A percentile compares a stretch with the other conserved stretches of the same genome.
These are phyloP conservation scores for Zhuqinia jingwanae DNA, from an alignment of 2,888 invertebrate genomes.

Conservation along the genomic window DNA sequence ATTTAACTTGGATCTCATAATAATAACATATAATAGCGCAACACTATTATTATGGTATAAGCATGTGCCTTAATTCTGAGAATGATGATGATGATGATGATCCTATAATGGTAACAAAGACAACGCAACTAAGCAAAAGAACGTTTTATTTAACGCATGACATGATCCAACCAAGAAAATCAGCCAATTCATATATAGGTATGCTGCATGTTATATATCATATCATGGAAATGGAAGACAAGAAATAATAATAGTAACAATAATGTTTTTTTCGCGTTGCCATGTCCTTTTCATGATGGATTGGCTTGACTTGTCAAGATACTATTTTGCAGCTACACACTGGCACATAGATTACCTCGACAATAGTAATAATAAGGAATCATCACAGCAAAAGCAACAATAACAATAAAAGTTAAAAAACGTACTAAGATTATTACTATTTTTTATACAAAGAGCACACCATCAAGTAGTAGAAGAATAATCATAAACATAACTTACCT, in stretches of 20 bases:
- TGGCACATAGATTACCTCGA: slow-evolving; percentile 58
- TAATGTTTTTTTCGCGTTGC: not conserved
- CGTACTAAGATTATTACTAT: too few relatives aligned
- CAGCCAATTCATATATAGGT: not conserved
- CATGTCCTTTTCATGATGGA: not conserved
- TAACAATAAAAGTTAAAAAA: slow-evolving; percentile 5
- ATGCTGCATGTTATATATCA: not conserved
- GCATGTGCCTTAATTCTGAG: too few relatives aligned
- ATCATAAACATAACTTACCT: too few relatives aligned
- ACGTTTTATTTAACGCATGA: not conserved
- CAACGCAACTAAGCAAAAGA: not conserved
- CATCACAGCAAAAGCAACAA: not conserved
- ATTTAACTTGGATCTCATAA: too few relatives aligned
- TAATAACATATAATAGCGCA: too few relatives aligned
- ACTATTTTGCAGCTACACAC: not conserved
- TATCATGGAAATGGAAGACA: not conserved
- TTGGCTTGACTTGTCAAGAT: slow-evolving; percentile 6
- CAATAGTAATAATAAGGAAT: slow-evolving; percentile 9
- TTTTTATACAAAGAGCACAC: too few relatives aligned
- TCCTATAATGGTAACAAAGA: not conserved
- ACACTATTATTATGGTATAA: too few relatives aligned
- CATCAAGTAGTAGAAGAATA: too few relatives aligned
- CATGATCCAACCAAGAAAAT: not conserved
- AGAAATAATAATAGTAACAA: too few relatives aligned
- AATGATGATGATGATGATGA: not conserved